Evolutionary conservation across 1,140 invertebrate species (phyloP), one percentile per base, ranked within the genome.

Genomic region (Papilio machaon): DNA sequence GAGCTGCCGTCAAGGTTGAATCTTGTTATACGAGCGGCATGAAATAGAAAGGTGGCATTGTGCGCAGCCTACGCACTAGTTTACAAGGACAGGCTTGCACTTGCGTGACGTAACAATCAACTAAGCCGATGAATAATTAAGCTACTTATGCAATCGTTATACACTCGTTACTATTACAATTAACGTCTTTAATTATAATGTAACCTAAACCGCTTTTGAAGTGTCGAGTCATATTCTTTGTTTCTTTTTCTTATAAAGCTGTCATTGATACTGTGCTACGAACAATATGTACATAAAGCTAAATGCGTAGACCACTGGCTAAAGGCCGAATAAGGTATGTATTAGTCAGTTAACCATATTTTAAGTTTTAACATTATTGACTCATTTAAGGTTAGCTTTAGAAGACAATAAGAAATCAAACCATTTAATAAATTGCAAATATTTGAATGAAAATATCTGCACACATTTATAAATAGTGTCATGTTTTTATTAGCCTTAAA

Each of bases 11-110:
- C n/a, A 58, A n/a, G 17, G 19, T 58, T 58, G 54, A 19, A 58
- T 58, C 6, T 58, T 58, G n/a, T 58, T 2, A 58, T 58, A 58
- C 2, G 13, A 70, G 30, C 10, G 60, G 7, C 30, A 35, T 60
- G 81, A 83, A 84, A 87, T 87, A 87, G 87, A 89, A 87, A 90
- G 87, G 83, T 81, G 78, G 81, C 82, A 88, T 89, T 88, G 89
- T 90, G 83, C 79, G 19, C 82, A 77, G 38, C 84, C 87, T 81
- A 88, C 85, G 85, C 86, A 83, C 84, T 77, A 81, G 77, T 81
- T 23, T 74, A n/a, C 38, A 23, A 38, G 73, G 46, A 47, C 73
- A 19, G 38, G 46, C 17, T 74, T 19, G 73, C 43, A 19, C 73
- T 74, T 2, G 2, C 47, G n/a, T 46, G 73, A 47, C 64, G 64